Conservation (phyloP, 2,888 invertebrate genomes). For the Chironomus riparius region DNA sequence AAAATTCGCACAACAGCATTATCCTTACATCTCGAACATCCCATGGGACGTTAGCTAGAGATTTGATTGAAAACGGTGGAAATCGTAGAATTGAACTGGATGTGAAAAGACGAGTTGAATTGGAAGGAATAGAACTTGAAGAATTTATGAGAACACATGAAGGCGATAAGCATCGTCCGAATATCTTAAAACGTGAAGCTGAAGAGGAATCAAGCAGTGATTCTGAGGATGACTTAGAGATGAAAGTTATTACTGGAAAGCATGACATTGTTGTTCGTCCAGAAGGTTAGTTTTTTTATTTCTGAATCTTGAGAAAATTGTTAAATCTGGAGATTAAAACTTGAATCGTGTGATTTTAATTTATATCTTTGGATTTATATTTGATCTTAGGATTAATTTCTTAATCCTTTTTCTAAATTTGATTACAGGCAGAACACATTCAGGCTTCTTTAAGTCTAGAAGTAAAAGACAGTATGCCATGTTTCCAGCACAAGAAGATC, state of each 20-base stretch:
- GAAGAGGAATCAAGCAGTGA: slow-evolving; percentile 64
- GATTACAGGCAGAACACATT: slow-evolving; percentile 50
- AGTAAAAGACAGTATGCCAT: slow-evolving; percentile 90
- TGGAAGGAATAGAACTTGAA: slow-evolving; percentile 71
- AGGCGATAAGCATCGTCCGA: slow-evolving; percentile 44
- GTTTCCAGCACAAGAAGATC: slow-evolving; percentile 91
- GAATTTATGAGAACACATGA: slow-evolving; percentile 58
- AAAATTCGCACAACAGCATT: slow-evolving; percentile 84
- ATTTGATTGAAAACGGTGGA: slow-evolving; percentile 67
- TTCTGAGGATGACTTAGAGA: slow-evolving; percentile 71
- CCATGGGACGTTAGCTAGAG: slow-evolving; percentile 70
- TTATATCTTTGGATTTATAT: too few relatives aligned
- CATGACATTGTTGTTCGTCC: slow-evolving; percentile 84
- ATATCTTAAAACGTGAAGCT: slow-evolving; percentile 45
- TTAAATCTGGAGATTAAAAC: slow-evolving; percentile 81
- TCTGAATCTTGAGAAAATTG: slow-evolving; percentile 63
- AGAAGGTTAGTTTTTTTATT: slow-evolving; percentile 45
- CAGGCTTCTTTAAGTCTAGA: slow-evolving; percentile 71
- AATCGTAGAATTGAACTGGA: slow-evolving; percentile 62
- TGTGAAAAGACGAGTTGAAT: slow-evolving; percentile 57
- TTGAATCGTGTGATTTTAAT: too few relatives aligned
- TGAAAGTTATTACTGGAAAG: slow-evolving; percentile 73
- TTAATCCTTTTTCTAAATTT: too few relatives aligned
- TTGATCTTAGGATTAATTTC: too few relatives aligned
- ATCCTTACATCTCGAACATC: slow-evolving; percentile 84